phyloP scores from a whole-genome alignment of 2,797 vertebrate genomes.

The Aeoliscus strigatus region DNA sequence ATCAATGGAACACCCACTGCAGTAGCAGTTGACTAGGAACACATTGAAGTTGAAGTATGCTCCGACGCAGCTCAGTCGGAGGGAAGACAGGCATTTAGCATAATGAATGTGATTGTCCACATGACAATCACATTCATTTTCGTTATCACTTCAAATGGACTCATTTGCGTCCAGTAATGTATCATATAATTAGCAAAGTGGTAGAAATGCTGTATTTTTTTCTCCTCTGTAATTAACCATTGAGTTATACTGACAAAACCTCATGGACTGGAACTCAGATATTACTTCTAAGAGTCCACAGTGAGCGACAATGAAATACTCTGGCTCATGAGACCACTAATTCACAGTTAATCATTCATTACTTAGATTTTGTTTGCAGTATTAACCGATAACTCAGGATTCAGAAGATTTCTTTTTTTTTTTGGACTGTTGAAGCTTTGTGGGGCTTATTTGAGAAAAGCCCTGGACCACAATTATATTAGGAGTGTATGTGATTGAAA shows the following conservation, averaged over 20 bases:
- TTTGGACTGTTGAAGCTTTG: not conserved
- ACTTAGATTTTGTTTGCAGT: not conserved
- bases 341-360: not conserved
- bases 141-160: no score
- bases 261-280: constrained; percentile 21
- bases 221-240: constrained; percentile 39
- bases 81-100: not conserved
- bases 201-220: constrained; percentile 20
- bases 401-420: not conserved
- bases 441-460: not conserved
- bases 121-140: constrained; percentile 26
- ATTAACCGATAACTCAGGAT: not conserved
- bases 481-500: not conserved
- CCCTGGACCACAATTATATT: not conserved
- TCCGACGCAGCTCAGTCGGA: constrained; percentile 22
- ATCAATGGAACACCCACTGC: constrained; percentile 31
- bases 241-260: constrained; percentile 16
- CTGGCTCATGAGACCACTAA: constrained; percentile 1
- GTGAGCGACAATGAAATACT: constrained; percentile 7
- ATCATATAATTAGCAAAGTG: constrained; percentile 47
- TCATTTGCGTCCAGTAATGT: constrained; percentile 53
- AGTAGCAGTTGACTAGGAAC: constrained; percentile 10
- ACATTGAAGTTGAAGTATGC: constrained; percentile 26
- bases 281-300: constrained; percentile 4
- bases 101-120: constrained; percentile 57